phyloP scores from a whole-genome alignment of 2,113 vertebrate species.

The Terrapene triunguis region DNA sequence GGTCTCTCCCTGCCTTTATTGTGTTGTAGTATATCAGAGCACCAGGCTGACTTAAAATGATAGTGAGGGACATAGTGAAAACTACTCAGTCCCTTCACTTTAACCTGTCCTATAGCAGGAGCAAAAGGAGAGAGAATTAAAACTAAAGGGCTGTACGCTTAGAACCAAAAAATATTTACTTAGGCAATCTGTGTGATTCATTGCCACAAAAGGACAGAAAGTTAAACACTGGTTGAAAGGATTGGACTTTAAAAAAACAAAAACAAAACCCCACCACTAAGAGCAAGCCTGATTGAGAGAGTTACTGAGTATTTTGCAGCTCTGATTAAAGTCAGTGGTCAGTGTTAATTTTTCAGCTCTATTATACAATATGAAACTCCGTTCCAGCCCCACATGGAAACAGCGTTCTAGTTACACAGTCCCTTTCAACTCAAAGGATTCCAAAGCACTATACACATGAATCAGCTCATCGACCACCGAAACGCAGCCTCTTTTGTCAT shows the following conservation, averaged over 20 bases:
- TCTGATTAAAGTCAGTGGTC: background rate
- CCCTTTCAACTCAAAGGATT: slow-evolving; percentile 37
- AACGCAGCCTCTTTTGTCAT: background rate
- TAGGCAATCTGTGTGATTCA: background rate
- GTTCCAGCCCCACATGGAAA: slow-evolving; percentile 27
- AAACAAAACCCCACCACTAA: background rate
- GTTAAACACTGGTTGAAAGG: slow-evolving; percentile 41
- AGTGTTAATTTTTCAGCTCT: background rate
- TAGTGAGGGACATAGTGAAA: background rate
- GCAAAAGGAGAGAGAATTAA: background rate
- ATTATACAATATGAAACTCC: slow-evolving; percentile 30
- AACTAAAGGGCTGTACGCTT: background rate
- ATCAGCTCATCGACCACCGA: slow-evolving; percentile 37
- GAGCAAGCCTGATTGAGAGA: slow-evolving; percentile 27
- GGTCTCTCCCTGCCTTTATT: background rate
- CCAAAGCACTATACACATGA: slow-evolving; percentile 18
- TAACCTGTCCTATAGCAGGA: background rate
- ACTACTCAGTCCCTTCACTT: background rate
- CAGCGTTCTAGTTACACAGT: background rate
- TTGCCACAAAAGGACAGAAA: background rate
- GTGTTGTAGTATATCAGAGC: background rate
- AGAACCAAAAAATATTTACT: background rate
- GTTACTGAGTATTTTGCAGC: background rate
- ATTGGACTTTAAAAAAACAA: background rate
- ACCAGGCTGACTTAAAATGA: background rate